Evolutionary conservation across 2,888 invertebrate genomes (phyloP), one percentile per base, ranked within the genome.

Genomic region (Eupithecia subumbrata): DNA sequence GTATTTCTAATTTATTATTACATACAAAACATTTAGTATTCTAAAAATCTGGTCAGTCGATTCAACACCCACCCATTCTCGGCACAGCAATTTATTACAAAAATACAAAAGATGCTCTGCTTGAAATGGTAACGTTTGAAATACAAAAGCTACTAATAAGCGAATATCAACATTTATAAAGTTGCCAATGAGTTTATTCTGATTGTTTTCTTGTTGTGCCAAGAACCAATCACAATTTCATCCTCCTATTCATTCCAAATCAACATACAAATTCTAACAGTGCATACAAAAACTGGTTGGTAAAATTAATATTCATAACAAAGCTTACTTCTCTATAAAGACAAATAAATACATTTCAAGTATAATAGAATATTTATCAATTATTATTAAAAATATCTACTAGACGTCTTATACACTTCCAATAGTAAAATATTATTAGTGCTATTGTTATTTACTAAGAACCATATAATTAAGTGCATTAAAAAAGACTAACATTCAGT

Each of bases 31-130:
- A 91, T 92, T 89, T 86, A 89, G 87, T 78, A 25, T 82, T 84
- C 86, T 90, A 90, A 86, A 85, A 89, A 88, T 88, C 90, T 92
- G 88, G 88, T 94, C 94, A 94, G 94, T 94, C 94, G 86, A 90
- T 90, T 90, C 86, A 88, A 85, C 88, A 85, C 88, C 86, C 84
- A 80, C 81, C 81, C 84, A 88, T 91, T 91, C 92, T 89, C 82
- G 90, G 77, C 91, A 91, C 92, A 92, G 91, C 90, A 88, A 80
- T 74, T 78, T 81, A 68, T 75, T 80, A 79, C 66, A 78, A 76
- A 79, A 78, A 71, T 79, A 79, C 75, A 78, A 80, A 75, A 79
- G 72, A 82, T 81, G 75, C 68, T 79, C 76, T 71, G 79, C 78
- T 68, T 73, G 71, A 40, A 80, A 78, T 45, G 52, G 75, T 71